Percentiles rank a stretch among this genome's conserved stretches.
These are phyloP conservation scores for Tokudaia tokunoshimensis DNA, from an alignment of 2,797 vertebrate genomes.

Conservation along the genomic window DNA sequence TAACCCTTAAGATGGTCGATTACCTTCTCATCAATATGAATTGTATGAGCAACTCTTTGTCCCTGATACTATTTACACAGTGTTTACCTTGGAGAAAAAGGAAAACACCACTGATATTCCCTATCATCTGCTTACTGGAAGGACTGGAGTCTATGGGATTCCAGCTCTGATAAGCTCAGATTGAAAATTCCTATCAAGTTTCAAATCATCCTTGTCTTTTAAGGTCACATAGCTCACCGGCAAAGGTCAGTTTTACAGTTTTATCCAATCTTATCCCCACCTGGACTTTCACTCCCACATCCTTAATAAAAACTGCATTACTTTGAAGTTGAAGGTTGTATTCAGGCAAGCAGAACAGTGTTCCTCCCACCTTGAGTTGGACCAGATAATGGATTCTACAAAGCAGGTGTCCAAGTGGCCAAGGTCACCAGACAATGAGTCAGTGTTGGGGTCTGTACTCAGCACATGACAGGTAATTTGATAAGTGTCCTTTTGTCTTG, in stretches of 20 bases:
- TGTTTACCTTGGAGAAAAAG: conserved; percentile 55
- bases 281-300: conserved; percentile 71
- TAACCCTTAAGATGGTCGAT: neutral
- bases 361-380: conserved; percentile 77
- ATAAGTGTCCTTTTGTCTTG: conserved; percentile 74
- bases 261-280: conserved; percentile 68
- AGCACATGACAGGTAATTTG: conserved; percentile 71
- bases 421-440: conserved; percentile 82
- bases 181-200: conserved; percentile 68
- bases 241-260: conserved; percentile 74
- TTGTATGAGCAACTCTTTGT: conserved; percentile 56
- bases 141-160: conserved; percentile 32
- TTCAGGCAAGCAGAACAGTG: conserved; percentile 63
- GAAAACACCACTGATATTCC: conserved; percentile 18
- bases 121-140: conserved; percentile 10
- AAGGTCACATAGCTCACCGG: conserved; percentile 62
- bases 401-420: conserved; percentile 77
- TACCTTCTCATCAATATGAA: conserved; percentile 54
- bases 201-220: conserved; percentile 44
- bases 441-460: conserved; percentile 74
- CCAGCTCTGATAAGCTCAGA: conserved; percentile 3
- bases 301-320: conserved; percentile 68
- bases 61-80: conserved; percentile 27
- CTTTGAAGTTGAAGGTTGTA: conserved; percentile 83
- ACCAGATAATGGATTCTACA: conserved; percentile 79